phyloP scores from a whole-genome alignment of 1,140 invertebrate genomes.

The Bombus confusus region DNA sequence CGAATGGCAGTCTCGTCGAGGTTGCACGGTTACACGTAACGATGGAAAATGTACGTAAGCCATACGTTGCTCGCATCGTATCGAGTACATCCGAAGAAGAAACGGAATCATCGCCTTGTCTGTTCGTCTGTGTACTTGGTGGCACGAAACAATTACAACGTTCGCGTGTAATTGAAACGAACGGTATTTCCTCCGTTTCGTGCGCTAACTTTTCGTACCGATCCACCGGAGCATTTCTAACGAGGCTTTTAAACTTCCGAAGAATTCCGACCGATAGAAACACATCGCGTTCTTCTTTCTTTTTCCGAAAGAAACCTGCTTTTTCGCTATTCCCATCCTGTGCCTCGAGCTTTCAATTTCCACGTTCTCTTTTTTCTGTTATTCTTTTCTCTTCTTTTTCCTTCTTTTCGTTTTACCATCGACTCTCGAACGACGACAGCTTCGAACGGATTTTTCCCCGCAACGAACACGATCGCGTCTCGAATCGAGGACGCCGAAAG shows the following conservation, averaged over 20 bases:
- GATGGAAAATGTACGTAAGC: conserved; percentile 39
- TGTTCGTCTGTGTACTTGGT: not conserved
- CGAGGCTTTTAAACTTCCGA: not conserved
- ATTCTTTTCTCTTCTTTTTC: not conserved
- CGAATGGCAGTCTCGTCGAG: conserved; percentile 59
- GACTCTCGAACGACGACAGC: not conserved
- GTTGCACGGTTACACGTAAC: conserved; percentile 1
- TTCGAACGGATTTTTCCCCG: not conserved
- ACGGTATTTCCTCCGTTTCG: conserved; percentile 13
- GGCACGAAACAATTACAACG: conserved; percentile 32
- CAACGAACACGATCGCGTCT: not conserved
- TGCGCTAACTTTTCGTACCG: not conserved
- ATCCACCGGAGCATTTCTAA: not conserved
- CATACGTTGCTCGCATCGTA: conserved; percentile 9
- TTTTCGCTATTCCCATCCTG: not conserved
- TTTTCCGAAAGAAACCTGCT: not conserved
- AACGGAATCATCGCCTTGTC: not conserved
- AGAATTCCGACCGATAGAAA: not conserved
- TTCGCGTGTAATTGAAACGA: conserved; percentile 33
- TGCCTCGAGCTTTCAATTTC: not conserved
- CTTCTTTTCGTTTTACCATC: not conserved
- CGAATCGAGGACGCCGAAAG: not conserved
- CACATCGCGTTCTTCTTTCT: not conserved
- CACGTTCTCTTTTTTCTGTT: not conserved
- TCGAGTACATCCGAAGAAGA: not conserved